A percentile compares a stretch with the other conserved stretches of the same genome.
These are phyloP conservation scores for Clinocottus analis DNA, from an alignment of 2,113 vertebrate species.

Conservation along the genomic window DNA sequence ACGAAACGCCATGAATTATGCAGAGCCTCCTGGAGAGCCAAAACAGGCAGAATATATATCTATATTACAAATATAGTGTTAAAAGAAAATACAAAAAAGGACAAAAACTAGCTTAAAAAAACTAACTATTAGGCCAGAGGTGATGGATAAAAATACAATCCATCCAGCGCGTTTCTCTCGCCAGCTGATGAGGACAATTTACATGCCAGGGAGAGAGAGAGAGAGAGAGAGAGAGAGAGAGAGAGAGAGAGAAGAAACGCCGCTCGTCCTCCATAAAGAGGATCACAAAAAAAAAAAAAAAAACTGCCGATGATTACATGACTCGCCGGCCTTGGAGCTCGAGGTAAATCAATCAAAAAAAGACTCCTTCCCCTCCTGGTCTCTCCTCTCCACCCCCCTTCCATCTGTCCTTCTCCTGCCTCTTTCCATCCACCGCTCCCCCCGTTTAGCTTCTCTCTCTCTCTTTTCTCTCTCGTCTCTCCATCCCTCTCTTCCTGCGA, in stretches of 20 bases:
- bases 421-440: constrained; percentile 4
- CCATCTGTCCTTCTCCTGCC: constrained; percentile 40
- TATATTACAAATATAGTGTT: not conserved
- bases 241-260: constrained; percentile 1
- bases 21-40: constrained; percentile 72
- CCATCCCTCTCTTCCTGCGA: constrained; percentile 36
- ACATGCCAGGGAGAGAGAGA: not conserved
- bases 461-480: not conserved
- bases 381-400: not conserved
- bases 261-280: constrained; percentile 17
- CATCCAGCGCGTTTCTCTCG: not conserved
- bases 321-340: constrained; percentile 53
- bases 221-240: not conserved
- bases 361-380: constrained; percentile 15
- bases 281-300: too few species aligned
- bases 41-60: constrained; percentile 7
- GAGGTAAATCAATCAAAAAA: constrained; percentile 67
- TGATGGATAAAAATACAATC: not conserved
- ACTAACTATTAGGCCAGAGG: not conserved
- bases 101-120: not conserved
- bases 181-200: constrained; percentile 8
- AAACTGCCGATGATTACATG: constrained; percentile 54
- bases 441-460: constrained; percentile 7
- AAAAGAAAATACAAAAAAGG: not conserved
- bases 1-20: constrained; percentile 87